Evolutionary conservation across 1,140 invertebrate species (phyloP), one percentile per base, ranked within the genome.

Genomic region (Sitobion miscanthi): DNA sequence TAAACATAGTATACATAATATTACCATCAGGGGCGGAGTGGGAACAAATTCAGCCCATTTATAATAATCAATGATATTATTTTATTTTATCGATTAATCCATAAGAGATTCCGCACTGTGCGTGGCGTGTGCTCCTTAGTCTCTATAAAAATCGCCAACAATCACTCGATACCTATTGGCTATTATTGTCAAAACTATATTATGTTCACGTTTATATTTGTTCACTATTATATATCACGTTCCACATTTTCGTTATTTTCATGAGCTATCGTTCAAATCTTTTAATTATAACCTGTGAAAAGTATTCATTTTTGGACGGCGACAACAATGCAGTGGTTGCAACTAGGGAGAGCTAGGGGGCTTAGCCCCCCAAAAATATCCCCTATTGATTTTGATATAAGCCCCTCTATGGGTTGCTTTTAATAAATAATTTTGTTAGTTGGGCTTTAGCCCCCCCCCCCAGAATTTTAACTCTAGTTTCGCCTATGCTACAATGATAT

Each of bases 241-340:
- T 77, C 11, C 30, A 83, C 21, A 38, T 25, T 45, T 42, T 85
- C 83, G 23, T 85, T 45, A n/a, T 20, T 87, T 87, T 87, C 5
- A 47, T 87, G 45, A n/a, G n/a, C 25, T 87, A n/a, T 14, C 85
- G 85, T 87, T 87, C 0, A 87, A 87, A 87, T 87, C 85, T 87
- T 87, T 87, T 42, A 45, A 45, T 45, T 45, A 45, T 85, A 21
- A 4, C 25, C 0, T 42, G 9, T 25, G 38, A 23, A 25, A 85
- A 25, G 30, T 45, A 85, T 85, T 42, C 4, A 23, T 45, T 83
- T 38, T 38, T 83, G 23, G 5, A 11, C 38, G 8, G 11, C 23
- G 21, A 25, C 83, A 7, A 42, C 42, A 25, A 42, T 42, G 42
- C 42, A 42, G 42, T 42, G 42, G 42, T 42, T 42, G 42, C 4